These are phyloP conservation scores for Pachyuromys duprasi DNA, from an alignment of 2,797 vertebrate genomes.

Conservation along the genomic window DNA sequence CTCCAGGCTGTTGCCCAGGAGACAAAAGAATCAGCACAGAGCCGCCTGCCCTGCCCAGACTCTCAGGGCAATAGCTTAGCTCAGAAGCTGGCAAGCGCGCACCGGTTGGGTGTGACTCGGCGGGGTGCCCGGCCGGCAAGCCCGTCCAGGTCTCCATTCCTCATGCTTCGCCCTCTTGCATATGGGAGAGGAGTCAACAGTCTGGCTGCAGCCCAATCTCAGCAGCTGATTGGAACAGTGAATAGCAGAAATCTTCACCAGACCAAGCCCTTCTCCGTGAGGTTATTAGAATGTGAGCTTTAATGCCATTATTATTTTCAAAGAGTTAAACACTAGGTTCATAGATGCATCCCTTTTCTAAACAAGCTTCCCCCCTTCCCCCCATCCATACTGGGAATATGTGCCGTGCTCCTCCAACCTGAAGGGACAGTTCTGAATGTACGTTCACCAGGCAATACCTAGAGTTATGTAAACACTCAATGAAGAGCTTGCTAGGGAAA, in stretches of 20 bases:
- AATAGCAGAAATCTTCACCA: neutral
- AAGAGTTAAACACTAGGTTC: neutral
- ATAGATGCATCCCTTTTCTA: neutral
- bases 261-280: neutral
- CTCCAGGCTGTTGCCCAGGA: slow-evolving; percentile 68
- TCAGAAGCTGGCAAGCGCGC: slow-evolving; percentile 70
- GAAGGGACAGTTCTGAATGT: neutral
- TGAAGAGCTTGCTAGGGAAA: neutral
- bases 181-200: slow-evolving; percentile 31
- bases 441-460: neutral
- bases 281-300: neutral
- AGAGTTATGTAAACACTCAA: neutral
- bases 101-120: slow-evolving; percentile 71
- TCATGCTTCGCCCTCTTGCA: slow-evolving; percentile 39
- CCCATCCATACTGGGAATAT: neutral
- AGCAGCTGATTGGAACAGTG: slow-evolving; percentile 71
- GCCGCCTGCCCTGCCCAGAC: slow-evolving; percentile 57
- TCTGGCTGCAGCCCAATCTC: slow-evolving; percentile 54
- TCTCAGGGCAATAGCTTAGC: slow-evolving; percentile 60
- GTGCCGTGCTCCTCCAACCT: neutral
- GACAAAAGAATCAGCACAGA: slow-evolving; percentile 59
- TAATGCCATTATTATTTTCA: neutral
- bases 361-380: neutral
- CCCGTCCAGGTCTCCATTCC: slow-evolving; percentile 54
- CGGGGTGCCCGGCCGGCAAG: slow-evolving; percentile 54